Percentiles rank a stretch among this genome's conserved stretches.
These are phyloP conservation scores for Diploptera punctata DNA, from an alignment of 2,888 invertebrate species.

Conservation along the genomic window DNA sequence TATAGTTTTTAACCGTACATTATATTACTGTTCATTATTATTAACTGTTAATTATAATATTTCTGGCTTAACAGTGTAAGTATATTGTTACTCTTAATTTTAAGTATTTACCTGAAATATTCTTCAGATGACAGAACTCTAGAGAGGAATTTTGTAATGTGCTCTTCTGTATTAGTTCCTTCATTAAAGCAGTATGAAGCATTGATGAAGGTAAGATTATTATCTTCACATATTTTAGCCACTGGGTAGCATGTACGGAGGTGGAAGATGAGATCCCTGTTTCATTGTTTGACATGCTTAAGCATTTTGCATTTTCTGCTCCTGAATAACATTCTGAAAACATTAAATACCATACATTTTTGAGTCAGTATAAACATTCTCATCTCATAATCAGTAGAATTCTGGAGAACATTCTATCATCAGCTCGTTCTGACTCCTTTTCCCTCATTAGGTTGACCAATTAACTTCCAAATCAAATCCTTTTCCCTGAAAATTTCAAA, in stretches of 20 bases:
- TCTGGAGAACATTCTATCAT: too few species aligned
- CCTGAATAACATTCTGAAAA: conserved; percentile 70
- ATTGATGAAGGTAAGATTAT: conserved; percentile 56
- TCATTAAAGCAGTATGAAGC: conserved; percentile 58
- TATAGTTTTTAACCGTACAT: too few species aligned
- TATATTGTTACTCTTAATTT: too few species aligned
- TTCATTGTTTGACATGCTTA: conserved; percentile 53
- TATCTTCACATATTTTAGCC: conserved; percentile 58
- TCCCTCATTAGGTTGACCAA: too few species aligned
- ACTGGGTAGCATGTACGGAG: conserved; percentile 60
- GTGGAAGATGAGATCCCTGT: conserved; percentile 60
- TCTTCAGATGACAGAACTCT: conserved; percentile 68
- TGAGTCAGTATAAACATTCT: too few species aligned
- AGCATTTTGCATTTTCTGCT: conserved; percentile 63
- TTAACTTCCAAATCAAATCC: too few species aligned
- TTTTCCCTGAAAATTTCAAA: too few species aligned
- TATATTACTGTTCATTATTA: too few species aligned
- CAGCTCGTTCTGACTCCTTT: too few species aligned
- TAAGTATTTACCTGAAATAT: conserved; percentile 71
- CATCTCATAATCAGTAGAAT: too few species aligned
- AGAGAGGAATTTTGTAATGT: conserved; percentile 61
- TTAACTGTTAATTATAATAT: too few species aligned
- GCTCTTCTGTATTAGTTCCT: conserved; percentile 48
- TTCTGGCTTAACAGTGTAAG: too few species aligned
- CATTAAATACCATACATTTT: conserved; percentile 21